Conservation (phyloP, 2,888 invertebrate genomes). For the Therioaphis trifolii region DNA sequence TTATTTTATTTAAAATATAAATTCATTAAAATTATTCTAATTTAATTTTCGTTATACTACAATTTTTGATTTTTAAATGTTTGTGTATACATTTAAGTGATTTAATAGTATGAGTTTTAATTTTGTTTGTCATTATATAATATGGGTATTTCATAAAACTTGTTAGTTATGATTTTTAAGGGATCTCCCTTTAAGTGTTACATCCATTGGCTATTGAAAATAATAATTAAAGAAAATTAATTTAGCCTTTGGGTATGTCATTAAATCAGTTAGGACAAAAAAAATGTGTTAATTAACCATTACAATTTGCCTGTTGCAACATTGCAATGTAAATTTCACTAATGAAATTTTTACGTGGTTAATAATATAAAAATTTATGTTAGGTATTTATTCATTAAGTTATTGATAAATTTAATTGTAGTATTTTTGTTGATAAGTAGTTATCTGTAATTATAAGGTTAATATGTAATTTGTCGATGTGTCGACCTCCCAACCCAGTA, state of each 20-base stretch:
- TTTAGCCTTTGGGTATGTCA: neutral
- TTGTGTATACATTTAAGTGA: constrained; percentile 6
- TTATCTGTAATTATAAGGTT: neutral
- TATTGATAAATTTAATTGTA: constrained; percentile 38
- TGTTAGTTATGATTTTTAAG: constrained; percentile 20
- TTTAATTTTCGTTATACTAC: too few relatives aligned
- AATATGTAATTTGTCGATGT: constrained; percentile 13
- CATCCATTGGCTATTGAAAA: neutral
- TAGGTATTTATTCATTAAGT: constrained; percentile 21
- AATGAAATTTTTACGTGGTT: neutral
- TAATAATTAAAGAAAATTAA: constrained; percentile 9
- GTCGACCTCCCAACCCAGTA: constrained; percentile 6
- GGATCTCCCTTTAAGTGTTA: neutral
- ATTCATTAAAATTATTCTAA: constrained; percentile 4
- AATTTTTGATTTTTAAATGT: constrained; percentile 1
- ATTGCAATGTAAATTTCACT: constrained; percentile 2
- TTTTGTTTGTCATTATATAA: neutral
- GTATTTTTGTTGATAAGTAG: constrained; percentile 43
- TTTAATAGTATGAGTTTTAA: constrained; percentile 21
- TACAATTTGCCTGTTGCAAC: neutral
- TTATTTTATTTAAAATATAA: constrained; percentile 41
- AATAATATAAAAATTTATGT: constrained; percentile 4
- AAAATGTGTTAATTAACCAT: neutral
- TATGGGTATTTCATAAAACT: constrained; percentile 1
- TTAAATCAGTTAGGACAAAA: neutral